Conservation (phyloP, 2,113 vertebrate species). For the Mesoclemmys tuberculata region DNA sequence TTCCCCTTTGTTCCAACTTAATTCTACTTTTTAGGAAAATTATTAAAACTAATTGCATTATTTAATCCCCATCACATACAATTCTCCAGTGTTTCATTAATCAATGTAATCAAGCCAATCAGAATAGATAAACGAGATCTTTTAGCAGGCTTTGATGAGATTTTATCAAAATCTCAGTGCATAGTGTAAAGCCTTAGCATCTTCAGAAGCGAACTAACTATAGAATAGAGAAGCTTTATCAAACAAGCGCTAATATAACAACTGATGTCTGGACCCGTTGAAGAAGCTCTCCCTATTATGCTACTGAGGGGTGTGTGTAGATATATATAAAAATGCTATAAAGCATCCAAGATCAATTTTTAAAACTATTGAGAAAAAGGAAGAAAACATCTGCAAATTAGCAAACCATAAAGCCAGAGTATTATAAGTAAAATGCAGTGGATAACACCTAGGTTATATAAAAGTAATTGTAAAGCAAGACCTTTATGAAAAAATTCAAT, state of each 20-base stretch:
- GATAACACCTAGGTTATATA: constrained; percentile 3
- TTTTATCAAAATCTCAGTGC: constrained; percentile 76
- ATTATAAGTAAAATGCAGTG: neutral
- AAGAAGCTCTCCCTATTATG: constrained; percentile 54
- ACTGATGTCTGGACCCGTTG: constrained; percentile 58
- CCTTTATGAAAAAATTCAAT: constrained; percentile 47
- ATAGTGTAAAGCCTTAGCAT: constrained; percentile 65
- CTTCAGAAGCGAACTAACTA: constrained; percentile 68
- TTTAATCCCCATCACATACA: constrained; percentile 76
- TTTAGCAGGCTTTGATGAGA: constrained; percentile 78
- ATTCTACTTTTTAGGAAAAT: constrained; percentile 73
- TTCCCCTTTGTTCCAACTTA: constrained; percentile 66
- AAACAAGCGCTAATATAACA: constrained; percentile 59
- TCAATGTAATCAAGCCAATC: constrained; percentile 79
- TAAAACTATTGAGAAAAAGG: constrained; percentile 17
- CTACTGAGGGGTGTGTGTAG: neutral
- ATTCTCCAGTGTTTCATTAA: constrained; percentile 78
- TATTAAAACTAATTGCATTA: constrained; percentile 78
- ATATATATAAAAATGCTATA: neutral
- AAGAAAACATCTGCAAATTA: constrained; percentile 29
- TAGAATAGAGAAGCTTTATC: constrained; percentile 64
- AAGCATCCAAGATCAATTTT: neutral
- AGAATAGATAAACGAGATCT: constrained; percentile 78
- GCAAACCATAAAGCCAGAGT: constrained; percentile 48
- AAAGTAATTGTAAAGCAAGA: constrained; percentile 30